phyloP scores from a whole-genome alignment of 92 coral and sea anemone species.

The Zoanthus solanderi region DNA sequence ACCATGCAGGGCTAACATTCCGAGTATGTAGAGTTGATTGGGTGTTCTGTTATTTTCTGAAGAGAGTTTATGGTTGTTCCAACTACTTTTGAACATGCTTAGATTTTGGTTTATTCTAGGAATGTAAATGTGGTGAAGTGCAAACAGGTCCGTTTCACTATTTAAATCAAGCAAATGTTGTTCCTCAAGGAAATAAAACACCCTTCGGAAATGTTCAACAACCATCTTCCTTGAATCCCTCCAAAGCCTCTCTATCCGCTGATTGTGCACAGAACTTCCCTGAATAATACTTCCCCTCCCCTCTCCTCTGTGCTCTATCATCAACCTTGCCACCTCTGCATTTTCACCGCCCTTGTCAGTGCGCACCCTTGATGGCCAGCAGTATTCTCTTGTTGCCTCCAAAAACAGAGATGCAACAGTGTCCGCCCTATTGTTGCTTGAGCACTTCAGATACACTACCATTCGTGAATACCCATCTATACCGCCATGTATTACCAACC shows the following conservation, averaged over 20 bases:
- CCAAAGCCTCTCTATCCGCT: conserved; percentile 65
- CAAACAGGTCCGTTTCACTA: conserved; percentile 39
- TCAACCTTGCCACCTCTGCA: conserved; percentile 30
- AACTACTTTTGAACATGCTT: conserved; percentile 32
- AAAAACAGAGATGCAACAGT: conserved; percentile 45
- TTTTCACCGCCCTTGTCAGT: conserved; percentile 69
- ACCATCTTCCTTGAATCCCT: conserved; percentile 60
- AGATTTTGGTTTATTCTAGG: conserved; percentile 52
- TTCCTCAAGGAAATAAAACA: conserved; percentile 53
- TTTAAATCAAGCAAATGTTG: conserved; percentile 40
- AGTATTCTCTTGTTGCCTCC: conserved; percentile 43
- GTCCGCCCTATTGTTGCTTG: conserved; percentile 44
- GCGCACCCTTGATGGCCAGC: conserved; percentile 66
- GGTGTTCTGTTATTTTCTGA: conserved; percentile 62
- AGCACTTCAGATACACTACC: conserved; percentile 38
- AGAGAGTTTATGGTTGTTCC: conserved; percentile 66
- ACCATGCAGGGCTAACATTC: conserved; percentile 39
- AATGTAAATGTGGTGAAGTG: conserved; percentile 48
- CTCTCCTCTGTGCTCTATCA: conserved; percentile 56
- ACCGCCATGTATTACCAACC: conserved; percentile 46
- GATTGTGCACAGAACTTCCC: conserved; percentile 73
- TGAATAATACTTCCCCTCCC: conserved; percentile 54
- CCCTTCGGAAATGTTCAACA: conserved; percentile 44
- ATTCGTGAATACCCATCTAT: conserved; percentile 51
- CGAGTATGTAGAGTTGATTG: conserved; percentile 52